Percentiles rank a stretch among this genome's conserved stretches.
These are phyloP conservation scores for Cephus rjabovi DNA, from an alignment of 2,888 invertebrate species.

Conservation along the genomic window DNA sequence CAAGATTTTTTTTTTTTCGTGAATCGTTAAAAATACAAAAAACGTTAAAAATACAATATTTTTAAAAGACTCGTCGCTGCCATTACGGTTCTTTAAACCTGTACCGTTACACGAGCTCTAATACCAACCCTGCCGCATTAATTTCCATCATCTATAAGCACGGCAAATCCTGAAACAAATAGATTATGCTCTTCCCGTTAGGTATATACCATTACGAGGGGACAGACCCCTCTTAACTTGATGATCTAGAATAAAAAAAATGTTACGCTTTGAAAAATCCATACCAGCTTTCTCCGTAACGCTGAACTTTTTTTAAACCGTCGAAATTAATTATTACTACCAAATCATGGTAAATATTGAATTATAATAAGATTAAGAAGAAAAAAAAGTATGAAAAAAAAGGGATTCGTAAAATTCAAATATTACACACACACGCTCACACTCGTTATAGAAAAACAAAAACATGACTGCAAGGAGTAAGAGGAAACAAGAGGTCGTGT, in stretches of 20 bases:
- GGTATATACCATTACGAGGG: not conserved
- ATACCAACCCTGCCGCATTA: not conserved
- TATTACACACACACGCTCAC: not conserved
- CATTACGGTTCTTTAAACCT: not conserved
- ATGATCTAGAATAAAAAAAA: no score
- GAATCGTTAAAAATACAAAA: not conserved
- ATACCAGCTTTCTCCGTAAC: no score
- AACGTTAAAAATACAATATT: conserved; percentile 6
- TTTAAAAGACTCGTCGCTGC: not conserved
- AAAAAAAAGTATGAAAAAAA: not conserved
- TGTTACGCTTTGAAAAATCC: no score
- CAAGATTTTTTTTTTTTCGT: conserved; percentile 4
- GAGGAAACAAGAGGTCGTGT: conserved; percentile 34
- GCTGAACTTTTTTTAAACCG: no score
- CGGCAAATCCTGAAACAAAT: not conserved
- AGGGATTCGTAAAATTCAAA: not conserved
- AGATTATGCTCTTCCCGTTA: not conserved
- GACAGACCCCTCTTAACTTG: not conserved
- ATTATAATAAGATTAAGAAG: no score
- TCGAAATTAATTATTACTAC: no score
- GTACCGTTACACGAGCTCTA: not conserved
- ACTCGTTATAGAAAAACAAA: conserved; percentile 13
- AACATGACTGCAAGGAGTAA: conserved; percentile 29
- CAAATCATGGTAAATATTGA: no score
- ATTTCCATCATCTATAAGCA: not conserved